Conservation (phyloP, 2,113 vertebrate species). For the Aviceda subcristata region DNA sequence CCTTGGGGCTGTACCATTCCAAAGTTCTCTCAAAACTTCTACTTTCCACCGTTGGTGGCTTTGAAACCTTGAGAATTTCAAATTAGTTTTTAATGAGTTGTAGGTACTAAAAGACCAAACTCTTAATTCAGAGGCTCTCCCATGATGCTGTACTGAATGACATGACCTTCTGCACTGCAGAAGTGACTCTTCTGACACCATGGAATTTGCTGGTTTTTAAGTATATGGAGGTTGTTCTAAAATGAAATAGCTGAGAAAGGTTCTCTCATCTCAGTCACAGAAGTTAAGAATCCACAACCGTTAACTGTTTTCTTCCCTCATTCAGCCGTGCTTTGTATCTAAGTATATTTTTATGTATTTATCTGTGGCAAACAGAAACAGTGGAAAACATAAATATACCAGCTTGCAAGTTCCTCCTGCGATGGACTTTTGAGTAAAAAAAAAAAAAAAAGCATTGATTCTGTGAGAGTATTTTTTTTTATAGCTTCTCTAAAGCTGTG, state of each 20-base stretch:
- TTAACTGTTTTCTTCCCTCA: background rate
- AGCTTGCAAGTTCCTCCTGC: background rate
- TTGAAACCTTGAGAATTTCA: conserved; percentile 21
- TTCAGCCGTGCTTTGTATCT: background rate
- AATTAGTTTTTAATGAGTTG: conserved; percentile 33
- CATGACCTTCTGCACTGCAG: conserved; percentile 34
- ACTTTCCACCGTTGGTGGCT: background rate
- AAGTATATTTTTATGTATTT: background rate
- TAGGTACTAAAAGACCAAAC: background rate
- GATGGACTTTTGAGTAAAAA: background rate
- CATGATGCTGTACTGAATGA: conserved; percentile 20
- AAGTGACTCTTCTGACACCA: conserved; percentile 9
- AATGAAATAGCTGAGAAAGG: background rate
- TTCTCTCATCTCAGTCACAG: background rate
- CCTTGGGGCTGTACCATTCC: background rate
- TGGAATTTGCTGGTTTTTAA: background rate
- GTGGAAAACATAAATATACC: background rate
- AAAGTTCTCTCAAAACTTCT: background rate
- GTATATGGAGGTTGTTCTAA: background rate
- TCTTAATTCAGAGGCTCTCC: conserved; percentile 33
- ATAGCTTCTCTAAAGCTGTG: background rate
- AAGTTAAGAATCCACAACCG: background rate
- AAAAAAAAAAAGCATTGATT: background rate
- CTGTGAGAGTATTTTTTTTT: background rate
- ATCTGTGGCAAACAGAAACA: background rate